phyloP scores from a whole-genome alignment of 2,113 vertebrate genomes.

The Mixornis gularis region DNA sequence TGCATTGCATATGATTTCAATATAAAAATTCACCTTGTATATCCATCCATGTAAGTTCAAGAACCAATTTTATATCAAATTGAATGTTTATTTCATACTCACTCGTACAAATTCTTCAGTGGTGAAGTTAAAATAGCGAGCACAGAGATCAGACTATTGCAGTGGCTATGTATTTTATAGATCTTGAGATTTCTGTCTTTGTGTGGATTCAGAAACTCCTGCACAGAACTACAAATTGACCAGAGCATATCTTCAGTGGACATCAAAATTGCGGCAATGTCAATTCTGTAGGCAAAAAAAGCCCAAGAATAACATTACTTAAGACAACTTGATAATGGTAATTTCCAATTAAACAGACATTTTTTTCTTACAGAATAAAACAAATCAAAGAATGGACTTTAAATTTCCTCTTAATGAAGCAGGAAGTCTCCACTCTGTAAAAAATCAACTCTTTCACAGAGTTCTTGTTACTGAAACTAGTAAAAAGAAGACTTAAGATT shows the following conservation, averaged over 20 bases:
- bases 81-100: constrained; percentile 56
- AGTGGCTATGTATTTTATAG: constrained; percentile 82
- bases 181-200: constrained; percentile 71
- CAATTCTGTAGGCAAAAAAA: constrained; percentile 70
- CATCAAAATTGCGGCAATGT: constrained; percentile 85
- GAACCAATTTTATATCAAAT: not conserved
- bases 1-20: not conserved
- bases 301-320: not conserved
- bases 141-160: constrained; percentile 83
- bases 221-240: constrained; percentile 80
- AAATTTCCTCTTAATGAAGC: not conserved
- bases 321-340: not conserved
- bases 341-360: not conserved
- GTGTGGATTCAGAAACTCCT: constrained; percentile 71
- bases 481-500: not conserved
- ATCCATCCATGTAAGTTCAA: not conserved
- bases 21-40: not conserved
- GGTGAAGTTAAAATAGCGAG: constrained; percentile 83
- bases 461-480: not conserved
- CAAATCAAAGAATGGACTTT: not conserved
- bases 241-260: constrained; percentile 86
- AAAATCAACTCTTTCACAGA: not conserved
- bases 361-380: not conserved
- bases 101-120: constrained; percentile 80
- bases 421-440: not conserved